A percentile compares a stretch with the other conserved stretches of the same genome.
Evolutionary conservation across 2,888 invertebrate species (phyloP).

Genomic region (Drosophila stalkeri): DNA sequence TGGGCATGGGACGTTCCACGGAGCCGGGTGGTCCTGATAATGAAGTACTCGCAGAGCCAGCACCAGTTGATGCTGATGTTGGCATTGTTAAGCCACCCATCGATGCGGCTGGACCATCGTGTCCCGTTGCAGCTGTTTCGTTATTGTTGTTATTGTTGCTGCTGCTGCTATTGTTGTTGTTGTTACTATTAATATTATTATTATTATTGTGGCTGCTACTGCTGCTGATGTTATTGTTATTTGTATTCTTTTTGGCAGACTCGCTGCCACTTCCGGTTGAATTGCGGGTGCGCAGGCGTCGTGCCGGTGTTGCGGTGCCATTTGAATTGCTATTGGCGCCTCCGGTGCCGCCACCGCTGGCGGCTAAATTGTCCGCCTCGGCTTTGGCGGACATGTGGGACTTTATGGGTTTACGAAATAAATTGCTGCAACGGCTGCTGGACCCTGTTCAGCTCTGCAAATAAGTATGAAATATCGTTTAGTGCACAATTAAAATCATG

Average conservation of each 20-base stretch:
- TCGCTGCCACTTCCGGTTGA: conserved; percentile 84
- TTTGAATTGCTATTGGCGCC: conserved; percentile 57
- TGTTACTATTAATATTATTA: conserved; percentile 42
- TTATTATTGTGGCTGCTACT: conserved; percentile 18
- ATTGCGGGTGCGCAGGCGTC: conserved; percentile 83
- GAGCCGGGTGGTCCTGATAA: conserved; percentile 8
- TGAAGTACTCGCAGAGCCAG: neutral
- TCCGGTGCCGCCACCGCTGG: conserved; percentile 43
- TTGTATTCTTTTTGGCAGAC: conserved; percentile 74
- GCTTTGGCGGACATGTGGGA: conserved; percentile 68
- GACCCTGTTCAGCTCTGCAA: conserved; percentile 59
- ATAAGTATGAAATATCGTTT: conserved; percentile 10
- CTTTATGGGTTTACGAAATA: conserved; percentile 20
- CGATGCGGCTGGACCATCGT: conserved; percentile 50
- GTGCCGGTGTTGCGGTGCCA: conserved; percentile 79
- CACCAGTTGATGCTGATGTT: conserved; percentile 23
- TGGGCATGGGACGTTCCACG: conserved; percentile 69
- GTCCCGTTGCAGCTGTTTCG: conserved; percentile 65
- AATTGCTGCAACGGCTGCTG: conserved; percentile 53
- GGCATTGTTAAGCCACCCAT: neutral
- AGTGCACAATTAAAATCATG: conserved; percentile 17
- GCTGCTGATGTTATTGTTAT: conserved; percentile 5
- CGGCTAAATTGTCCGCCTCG: conserved; percentile 65
- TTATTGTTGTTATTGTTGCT: conserved; percentile 33
- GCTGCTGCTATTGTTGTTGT: conserved; percentile 20